A percentile compares a stretch with the other conserved stretches of the same genome.
Conservation (phyloP, 2,888 invertebrate species). For the Dasysyrphus tricinctus region DNA sequence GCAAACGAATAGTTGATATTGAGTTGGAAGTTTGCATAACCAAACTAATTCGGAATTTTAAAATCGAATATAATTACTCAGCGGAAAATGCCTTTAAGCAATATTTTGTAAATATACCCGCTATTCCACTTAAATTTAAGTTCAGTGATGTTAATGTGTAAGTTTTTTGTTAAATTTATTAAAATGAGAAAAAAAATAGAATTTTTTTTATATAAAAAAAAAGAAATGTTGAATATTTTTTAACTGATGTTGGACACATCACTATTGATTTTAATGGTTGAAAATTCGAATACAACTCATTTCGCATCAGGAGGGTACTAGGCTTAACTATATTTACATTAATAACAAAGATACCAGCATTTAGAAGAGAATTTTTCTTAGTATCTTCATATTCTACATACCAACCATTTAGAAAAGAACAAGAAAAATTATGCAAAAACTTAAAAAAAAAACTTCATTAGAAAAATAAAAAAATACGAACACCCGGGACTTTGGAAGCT, state of each 20-base stretch:
- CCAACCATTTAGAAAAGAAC: constrained; percentile 72
- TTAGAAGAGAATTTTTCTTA: not conserved
- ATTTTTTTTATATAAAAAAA: no score
- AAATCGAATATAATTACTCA: constrained; percentile 78
- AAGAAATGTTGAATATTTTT: no score
- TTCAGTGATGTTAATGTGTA: constrained; percentile 76
- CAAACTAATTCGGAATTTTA: constrained; percentile 80
- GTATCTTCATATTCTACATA: not conserved
- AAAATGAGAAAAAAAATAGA: not conserved
- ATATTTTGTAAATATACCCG: constrained; percentile 78
- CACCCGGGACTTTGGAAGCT: constrained; percentile 22
- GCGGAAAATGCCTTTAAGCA: constrained; percentile 77
- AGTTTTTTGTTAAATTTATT: not conserved
- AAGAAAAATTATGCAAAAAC: constrained; percentile 8
- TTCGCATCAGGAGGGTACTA: no score
- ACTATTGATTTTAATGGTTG: no score
- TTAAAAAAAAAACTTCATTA: constrained; percentile 11
- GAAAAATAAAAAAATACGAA: constrained; percentile 32
- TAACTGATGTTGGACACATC: no score
- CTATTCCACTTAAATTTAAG: constrained; percentile 76
- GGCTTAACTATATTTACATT: no score
- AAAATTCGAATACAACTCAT: no score
- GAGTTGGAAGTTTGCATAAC: constrained; percentile 86
- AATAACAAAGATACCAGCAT: not conserved
- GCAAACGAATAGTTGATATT: constrained; percentile 89